phyloP scores from a whole-genome alignment of 2,888 invertebrate genomes.

The Agrochola lychnidis region DNA sequence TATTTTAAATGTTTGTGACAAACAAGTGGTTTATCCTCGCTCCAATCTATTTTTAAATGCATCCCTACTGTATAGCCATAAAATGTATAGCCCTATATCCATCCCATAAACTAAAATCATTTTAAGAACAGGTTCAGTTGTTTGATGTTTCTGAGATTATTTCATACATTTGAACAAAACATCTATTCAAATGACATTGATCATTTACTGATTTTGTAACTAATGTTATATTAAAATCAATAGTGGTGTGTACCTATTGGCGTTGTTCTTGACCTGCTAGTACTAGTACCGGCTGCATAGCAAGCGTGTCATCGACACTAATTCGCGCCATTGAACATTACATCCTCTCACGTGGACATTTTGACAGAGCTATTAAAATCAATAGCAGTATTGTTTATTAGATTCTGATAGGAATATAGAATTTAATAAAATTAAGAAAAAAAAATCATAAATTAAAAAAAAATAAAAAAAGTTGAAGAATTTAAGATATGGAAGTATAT shows the following conservation, averaged over 20 bases:
- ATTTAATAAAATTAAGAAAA: too few species aligned
- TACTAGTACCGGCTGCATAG: slow-evolving; percentile 28
- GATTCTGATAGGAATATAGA: too few species aligned
- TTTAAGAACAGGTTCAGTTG: neutral
- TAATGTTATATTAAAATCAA: slow-evolving; percentile 5
- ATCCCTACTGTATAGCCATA: neutral
- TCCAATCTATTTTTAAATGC: neutral
- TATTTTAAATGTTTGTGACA: neutral
- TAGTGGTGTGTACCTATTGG: slow-evolving; percentile 14
- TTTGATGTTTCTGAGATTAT: neutral
- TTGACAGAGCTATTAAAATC: neutral
- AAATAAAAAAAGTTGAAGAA: too few species aligned
- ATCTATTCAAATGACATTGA: too few species aligned
- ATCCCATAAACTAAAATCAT: neutral
- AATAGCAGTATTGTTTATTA: neutral
- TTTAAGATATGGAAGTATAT: too few species aligned
- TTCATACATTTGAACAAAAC: neutral
- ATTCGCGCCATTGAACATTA: slow-evolving; percentile 19
- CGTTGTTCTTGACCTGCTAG: slow-evolving; percentile 57
- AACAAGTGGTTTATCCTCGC: neutral
- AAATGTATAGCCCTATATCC: neutral
- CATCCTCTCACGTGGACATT: neutral
- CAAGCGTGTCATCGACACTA: slow-evolving; percentile 40
- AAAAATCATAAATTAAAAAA: too few species aligned
- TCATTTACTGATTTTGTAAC: slow-evolving; percentile 31